Percentiles rank a stretch among this genome's conserved stretches.
Conservation (phyloP, 2,113 vertebrate genomes). For the Struthidea cinerea region DNA sequence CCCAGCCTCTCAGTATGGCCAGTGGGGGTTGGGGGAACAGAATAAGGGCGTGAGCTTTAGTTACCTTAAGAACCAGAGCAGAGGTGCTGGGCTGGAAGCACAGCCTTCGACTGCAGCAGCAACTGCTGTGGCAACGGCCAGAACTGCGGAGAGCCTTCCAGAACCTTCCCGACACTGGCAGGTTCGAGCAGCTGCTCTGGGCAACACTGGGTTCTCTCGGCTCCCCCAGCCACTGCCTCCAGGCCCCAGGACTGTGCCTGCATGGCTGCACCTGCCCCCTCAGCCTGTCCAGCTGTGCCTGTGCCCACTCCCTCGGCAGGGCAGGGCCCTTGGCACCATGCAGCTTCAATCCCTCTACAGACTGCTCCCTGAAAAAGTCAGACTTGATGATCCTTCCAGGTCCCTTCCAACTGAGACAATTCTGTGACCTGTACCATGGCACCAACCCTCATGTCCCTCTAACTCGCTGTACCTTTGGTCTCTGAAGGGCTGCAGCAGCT, state of each 20-base stretch:
- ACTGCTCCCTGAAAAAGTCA: neutral
- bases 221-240: rapidly evolving
- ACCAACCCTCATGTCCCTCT: neutral
- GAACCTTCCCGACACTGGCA: neutral
- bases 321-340: neutral
- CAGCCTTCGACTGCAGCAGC: neutral
- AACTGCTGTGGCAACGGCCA: neutral
- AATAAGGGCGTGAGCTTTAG: neutral
- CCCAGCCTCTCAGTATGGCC: rapidly evolving
- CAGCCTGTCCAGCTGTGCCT: neutral
- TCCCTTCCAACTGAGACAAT: neutral
- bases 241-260: rapidly evolving
- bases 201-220: rapidly evolving
- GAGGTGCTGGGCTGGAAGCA: rapidly evolving
- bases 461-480: neutral
- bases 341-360: neutral
- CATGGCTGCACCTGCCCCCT: rapidly evolving
- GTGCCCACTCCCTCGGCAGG: rapidly evolving
- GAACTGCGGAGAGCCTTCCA: rapidly evolving
- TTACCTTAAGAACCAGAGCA: neutral
- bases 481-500: neutral
- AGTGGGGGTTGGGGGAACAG: no score
- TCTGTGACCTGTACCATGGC: neutral
- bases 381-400: no score
- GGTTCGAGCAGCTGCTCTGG: neutral